phyloP scores from a whole-genome alignment of 1,140 invertebrate species.

The Theocolax elegans region DNA sequence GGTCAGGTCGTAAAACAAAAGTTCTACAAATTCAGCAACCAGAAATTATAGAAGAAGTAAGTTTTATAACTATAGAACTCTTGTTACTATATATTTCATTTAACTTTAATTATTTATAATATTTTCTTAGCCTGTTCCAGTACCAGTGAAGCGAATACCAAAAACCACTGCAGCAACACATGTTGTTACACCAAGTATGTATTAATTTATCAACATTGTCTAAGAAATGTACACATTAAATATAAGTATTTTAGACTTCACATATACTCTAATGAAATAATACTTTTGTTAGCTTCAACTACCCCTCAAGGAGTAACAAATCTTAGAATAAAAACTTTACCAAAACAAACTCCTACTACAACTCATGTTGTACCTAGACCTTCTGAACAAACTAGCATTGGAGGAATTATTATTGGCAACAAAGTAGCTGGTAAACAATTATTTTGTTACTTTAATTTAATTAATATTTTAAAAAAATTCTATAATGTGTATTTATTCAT shows the following conservation, averaged over 20 bases:
- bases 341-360: constrained; percentile 43
- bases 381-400: constrained; percentile 75
- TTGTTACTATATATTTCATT: too few species aligned
- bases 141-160: constrained; percentile 32
- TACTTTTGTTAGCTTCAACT: constrained; percentile 45
- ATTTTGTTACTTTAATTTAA: background rate
- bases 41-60: constrained; percentile 60
- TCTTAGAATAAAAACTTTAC: constrained; percentile 56
- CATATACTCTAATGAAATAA: background rate
- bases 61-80: background rate
- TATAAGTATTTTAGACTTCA: too few species aligned
- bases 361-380: constrained; percentile 60
- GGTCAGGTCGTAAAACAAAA: constrained; percentile 49
- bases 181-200: constrained; percentile 51
- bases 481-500: background rate
- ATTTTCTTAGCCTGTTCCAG: constrained; percentile 14
- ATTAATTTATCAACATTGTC: too few species aligned
- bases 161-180: constrained; percentile 46
- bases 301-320: constrained; percentile 52
- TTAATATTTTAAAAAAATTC: background rate
- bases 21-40: constrained; percentile 51
- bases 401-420: constrained; percentile 73
- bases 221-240: too few species aligned
- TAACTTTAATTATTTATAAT: background rate
- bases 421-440: constrained; percentile 62